Conservation (phyloP, 37 sponge, comb jelly and placozoan genomes). For the Spongilla lacustris region DNA sequence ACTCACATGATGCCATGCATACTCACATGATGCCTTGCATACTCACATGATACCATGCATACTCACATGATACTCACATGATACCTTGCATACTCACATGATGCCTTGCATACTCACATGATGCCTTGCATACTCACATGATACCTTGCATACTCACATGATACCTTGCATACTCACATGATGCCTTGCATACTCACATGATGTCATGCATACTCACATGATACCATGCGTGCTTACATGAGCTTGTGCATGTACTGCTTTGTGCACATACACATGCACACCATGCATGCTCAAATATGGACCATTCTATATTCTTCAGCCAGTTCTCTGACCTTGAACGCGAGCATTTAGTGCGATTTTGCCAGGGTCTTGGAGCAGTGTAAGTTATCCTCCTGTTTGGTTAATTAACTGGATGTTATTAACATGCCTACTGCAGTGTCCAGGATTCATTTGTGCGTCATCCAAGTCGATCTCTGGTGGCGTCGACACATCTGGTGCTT, state of each 20-base stretch:
- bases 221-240: not conserved
- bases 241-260: not conserved
- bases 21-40: not conserved
- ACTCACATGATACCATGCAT: not conserved
- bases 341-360: slow-evolving; percentile 59
- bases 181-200: not conserved
- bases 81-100: not conserved
- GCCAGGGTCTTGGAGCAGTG: slow-evolving; percentile 62
- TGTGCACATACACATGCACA: not conserved
- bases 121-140: not conserved
- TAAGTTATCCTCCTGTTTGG: slow-evolving; percentile 19
- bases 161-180: not conserved
- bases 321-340: slow-evolving; percentile 77
- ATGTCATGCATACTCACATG: not conserved
- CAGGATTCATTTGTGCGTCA: slow-evolving; percentile 72
- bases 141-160: not conserved
- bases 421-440: slow-evolving; percentile 44
- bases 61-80: too few relatives aligned
- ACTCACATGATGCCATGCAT: not conserved
- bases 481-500: slow-evolving; percentile 79
- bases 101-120: not conserved
- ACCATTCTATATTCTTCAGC: slow-evolving; percentile 17
- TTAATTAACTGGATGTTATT: not conserved
- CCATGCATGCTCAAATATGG: not conserved
- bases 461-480: slow-evolving; percentile 49